Base-by-base conservation (phyloP, 2,797 vertebrate genomes). In the Pantherophis alleghaniensis region DNA sequence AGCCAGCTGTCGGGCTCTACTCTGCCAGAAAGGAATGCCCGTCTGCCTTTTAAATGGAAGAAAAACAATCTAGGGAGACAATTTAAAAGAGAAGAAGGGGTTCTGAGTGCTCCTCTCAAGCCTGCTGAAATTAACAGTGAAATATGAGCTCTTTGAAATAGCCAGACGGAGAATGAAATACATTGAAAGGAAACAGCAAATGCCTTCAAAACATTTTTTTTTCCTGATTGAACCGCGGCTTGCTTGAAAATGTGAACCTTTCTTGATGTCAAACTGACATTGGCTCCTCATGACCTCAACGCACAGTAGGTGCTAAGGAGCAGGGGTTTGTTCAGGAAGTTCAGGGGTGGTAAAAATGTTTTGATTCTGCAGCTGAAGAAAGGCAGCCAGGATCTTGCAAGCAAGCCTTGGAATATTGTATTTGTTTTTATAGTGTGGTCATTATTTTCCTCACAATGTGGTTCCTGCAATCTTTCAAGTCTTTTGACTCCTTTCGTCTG, bases 351-450 rank as follows among this genome's bases (percentile, higher is more conserved):
- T 7, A 37, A 86, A 90, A 88, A 69, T 96, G 92, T 95, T 97
- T 97, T 95, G 88, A 91, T 93, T 97, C 92, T 94, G 87, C 66
- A 60, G 93, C 89, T 96, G 95, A 96, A 94, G 88, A 95, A 95
- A 94, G 74, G 74, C 93, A 96, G 93, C 95, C 96, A 96, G 93
- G 95, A 96, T 92, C 89, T 86, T 92, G 4, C 18, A 95, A 96
- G 4, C 20, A 95, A 95, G 88, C 20, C n/a, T 14, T 86, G 4
- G 86, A 94, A 92, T 57, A 91, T 1, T 93, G 16, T 95, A 55
- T 95, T 96, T 95, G 92, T 94, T 97, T 97, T 96, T 88, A 90
- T 93, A 97, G 74, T 91, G 94, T 14, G 90, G 83, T 94, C 79
- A 63, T 95, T 96, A 88, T 95, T 97, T 97, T 95, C 94, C 92